phyloP scores from a whole-genome alignment of 2,888 invertebrate genomes.

The Conomelus anceps region DNA sequence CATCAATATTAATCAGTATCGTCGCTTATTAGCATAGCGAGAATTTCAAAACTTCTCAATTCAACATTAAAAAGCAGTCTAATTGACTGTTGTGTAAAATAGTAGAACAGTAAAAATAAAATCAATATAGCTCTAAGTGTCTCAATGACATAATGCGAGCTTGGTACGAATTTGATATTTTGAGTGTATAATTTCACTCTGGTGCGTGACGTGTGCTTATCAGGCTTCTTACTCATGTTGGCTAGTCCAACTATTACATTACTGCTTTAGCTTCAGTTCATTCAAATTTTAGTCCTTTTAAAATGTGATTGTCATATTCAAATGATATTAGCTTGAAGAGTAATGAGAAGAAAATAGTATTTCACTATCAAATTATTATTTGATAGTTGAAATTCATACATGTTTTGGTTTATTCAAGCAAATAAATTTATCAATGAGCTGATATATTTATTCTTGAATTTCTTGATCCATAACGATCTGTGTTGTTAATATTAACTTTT shows the following conservation, averaged over 20 bases:
- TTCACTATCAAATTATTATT: neutral
- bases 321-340: neutral
- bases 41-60: too few species aligned
- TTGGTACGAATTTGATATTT: neutral
- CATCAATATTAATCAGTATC: too few species aligned
- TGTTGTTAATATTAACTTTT: too few species aligned
- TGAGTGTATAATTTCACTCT: neutral
- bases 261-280: neutral
- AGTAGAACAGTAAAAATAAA: neutral
- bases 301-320: neutral
- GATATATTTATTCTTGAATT: too few species aligned
- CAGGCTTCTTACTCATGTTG: neutral
- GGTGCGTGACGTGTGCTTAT: neutral
- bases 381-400: neutral
- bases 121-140: neutral
- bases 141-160: neutral
- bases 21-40: too few species aligned
- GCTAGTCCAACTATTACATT: neutral
- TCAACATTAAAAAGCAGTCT: neutral
- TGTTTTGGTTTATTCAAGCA: too few species aligned
- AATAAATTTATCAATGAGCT: too few species aligned
- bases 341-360: too few species aligned
- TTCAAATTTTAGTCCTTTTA: neutral
- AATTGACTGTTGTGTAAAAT: neutral
- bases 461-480: too few species aligned